Evolutionary conservation across 2,113 vertebrate species (phyloP), one percentile per base, ranked within the genome.

Genomic region (Ammodramus savannarum): DNA sequence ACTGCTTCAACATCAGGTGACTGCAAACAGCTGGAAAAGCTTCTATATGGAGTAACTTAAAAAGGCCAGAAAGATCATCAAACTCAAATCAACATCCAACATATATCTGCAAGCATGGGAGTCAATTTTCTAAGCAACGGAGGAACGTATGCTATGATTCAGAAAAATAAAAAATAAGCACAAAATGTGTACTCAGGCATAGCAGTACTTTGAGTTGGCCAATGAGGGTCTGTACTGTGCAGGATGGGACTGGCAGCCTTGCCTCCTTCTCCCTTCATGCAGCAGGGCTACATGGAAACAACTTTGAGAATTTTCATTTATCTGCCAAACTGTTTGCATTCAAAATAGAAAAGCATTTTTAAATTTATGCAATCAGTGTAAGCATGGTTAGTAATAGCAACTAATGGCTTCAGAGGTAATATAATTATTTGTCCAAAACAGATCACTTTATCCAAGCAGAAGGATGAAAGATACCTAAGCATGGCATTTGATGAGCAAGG

Each of bases 31-130:
- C 41, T 75, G 38, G 32, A 91, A 83, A 90, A 77, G 38, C 63
- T 67, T 74, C 51, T 46, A 62, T 0, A 3, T 14, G 73, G 62
- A 94, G 85, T 48, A 90, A 96, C 31, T 73, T 82, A 54, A 63
- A 85, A 83, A 57, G 39, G 65, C 22, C n/a, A n/a, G 43, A 61
- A 69, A 81, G 31, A 82, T 74, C 22, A 87, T 81, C 43, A 88
- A 85, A 74, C 32, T 41, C 43, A 83, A 92, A 95, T 69, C 41
- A 54, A 94, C 26, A 7, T 72, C 57, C 54, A 79, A 72, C 74
- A 72, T 54, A 82, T 26, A 83, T 19, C 52, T 88, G 63, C 78
- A 93, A 94, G 67, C 43, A 71, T 39, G 63, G 34, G 43, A 91
- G 49, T 63, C 34, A 41, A 80, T 72, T 77, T 94, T 77, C 39